Evolutionary conservation across 1,140 invertebrate genomes (phyloP).

Genomic region (Drosophila orosa): DNA sequence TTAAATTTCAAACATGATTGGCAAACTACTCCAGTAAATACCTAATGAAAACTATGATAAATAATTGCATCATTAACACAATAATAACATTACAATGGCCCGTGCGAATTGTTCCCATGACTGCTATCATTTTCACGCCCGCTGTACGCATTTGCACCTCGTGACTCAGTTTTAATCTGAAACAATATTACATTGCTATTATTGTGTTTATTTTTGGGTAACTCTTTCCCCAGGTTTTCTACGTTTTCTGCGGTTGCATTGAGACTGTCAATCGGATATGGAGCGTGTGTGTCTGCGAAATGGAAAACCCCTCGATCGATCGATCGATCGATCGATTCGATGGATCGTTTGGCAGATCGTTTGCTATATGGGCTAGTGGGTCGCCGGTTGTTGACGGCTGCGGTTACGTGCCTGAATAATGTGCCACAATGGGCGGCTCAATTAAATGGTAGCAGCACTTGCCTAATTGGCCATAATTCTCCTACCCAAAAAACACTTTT

Average conservation of each 20-base stretch:
- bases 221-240: conserved; percentile 28
- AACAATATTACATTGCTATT: conserved; percentile 16
- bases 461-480: conserved; percentile 72
- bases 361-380: conserved; percentile 70
- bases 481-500: conserved; percentile 43
- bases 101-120: conserved; percentile 21
- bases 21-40: neutral
- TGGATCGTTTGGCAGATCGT: conserved; percentile 34
- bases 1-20: neutral
- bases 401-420: conserved; percentile 69
- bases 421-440: conserved; percentile 53
- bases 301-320: conserved; percentile 39
- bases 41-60: conserved; percentile 2
- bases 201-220: conserved; percentile 29
- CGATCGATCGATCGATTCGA: conserved; percentile 43
- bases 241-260: conserved; percentile 59
- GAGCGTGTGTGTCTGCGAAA: conserved; percentile 38
- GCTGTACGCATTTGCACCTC: conserved; percentile 28
- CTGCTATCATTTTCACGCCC: conserved; percentile 13
- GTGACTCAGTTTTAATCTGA: conserved; percentile 40
- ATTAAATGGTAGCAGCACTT: conserved; percentile 72
- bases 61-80: conserved; percentile 13
- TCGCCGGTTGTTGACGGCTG: conserved; percentile 48
- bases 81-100: neutral
- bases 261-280: conserved; percentile 43